A percentile compares a stretch with the other conserved stretches of the same genome.
phyloP scores from a whole-genome alignment of 2,797 vertebrate species.

The Mormyrops boulengeri region DNA sequence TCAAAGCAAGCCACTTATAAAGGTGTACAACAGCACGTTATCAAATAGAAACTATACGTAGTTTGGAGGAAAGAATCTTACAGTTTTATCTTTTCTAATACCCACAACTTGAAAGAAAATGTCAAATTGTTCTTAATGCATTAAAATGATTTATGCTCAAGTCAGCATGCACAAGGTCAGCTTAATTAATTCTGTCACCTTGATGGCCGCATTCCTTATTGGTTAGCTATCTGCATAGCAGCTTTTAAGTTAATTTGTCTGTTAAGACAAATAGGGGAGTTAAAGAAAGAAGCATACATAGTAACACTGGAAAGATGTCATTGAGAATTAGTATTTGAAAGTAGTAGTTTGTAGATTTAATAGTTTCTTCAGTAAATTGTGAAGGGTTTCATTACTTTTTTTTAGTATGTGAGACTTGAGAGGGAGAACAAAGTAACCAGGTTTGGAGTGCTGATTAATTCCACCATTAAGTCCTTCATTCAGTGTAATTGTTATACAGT shows the following conservation, averaged over 20 bases:
- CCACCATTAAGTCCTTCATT: not conserved
- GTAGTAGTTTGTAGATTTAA: not conserved
- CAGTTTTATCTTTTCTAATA: not conserved
- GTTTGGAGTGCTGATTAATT: not conserved
- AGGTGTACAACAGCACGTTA: not conserved
- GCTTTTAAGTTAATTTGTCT: not conserved
- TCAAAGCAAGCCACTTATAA: not conserved
- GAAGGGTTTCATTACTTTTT: not conserved
- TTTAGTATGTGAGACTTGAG: not conserved
- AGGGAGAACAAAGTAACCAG: not conserved
- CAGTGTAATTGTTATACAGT: not conserved
- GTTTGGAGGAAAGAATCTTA: not conserved
- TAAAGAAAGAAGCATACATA: not conserved
- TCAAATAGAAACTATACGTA: not conserved
- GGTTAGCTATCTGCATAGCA: not conserved
- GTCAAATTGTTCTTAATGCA: not conserved
- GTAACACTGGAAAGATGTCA: not conserved
- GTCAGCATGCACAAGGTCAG: not conserved
- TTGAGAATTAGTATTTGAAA: not conserved
- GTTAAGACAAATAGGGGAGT: not conserved
- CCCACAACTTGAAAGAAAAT: not conserved
- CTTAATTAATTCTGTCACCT: conserved; percentile 1
- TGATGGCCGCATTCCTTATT: not conserved
- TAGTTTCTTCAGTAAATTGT: not conserved
- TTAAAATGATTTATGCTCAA: not conserved